A percentile compares a stretch with the other conserved stretches of the same genome.
Evolutionary conservation across 2,113 vertebrate genomes (phyloP).

Genomic region (Psittacula cyanocephala): DNA sequence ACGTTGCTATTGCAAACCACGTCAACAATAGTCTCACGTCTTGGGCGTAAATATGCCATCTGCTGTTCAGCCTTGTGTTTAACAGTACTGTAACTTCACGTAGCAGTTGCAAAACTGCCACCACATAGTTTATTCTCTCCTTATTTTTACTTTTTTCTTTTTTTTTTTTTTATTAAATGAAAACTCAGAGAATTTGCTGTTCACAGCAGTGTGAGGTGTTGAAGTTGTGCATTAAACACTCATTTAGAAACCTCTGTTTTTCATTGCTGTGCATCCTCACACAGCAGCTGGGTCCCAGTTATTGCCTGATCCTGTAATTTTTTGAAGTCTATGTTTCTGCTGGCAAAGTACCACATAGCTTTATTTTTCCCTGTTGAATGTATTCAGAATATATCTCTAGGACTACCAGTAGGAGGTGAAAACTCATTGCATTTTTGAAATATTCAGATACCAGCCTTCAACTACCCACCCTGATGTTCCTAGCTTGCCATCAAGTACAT

Average conservation of each 20-base stretch:
- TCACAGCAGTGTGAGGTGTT: not conserved
- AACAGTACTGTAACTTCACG: conserved; percentile 20
- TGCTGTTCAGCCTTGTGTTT: conserved; percentile 48
- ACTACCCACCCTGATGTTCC: not conserved
- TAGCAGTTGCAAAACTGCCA: not conserved
- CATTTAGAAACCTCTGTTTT: not conserved
- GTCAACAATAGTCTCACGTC: conserved; percentile 14
- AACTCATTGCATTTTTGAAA: not conserved
- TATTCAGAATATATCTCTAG: not conserved
- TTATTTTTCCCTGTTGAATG: not conserved
- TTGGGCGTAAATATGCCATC: conserved; percentile 51
- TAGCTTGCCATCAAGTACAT: not conserved
- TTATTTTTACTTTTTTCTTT: no score
- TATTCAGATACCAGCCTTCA: not conserved
- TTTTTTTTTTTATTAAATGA: not conserved
- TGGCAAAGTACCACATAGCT: not conserved
- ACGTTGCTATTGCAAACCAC: conserved; percentile 25
- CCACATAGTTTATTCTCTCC: not conserved
- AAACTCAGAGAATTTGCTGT: not conserved
- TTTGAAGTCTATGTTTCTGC: not conserved
- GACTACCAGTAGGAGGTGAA: not conserved
- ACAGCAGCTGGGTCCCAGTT: not conserved
- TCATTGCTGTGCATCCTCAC: not conserved
- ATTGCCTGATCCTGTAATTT: not conserved
- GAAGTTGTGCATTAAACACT: not conserved